These are phyloP conservation scores for Tetranychus cinnabarinus DNA, from an alignment of 1,140 invertebrate genomes.

Conservation along the genomic window DNA sequence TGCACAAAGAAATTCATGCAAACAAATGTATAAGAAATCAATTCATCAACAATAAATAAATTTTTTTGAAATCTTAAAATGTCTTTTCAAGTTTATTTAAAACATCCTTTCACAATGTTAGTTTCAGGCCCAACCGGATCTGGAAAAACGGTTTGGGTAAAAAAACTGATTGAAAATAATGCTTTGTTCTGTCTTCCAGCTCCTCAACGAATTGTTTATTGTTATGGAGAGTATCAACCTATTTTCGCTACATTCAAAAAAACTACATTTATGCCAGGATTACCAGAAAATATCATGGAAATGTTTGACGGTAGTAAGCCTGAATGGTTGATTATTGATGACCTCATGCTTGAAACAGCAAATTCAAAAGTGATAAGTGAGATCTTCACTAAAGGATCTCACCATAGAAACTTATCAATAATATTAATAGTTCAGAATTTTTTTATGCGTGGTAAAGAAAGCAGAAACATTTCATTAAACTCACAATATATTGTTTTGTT, in stretches of 20 bases:
- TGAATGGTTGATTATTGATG: slow-evolving; percentile 17
- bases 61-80: background rate
- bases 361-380: slow-evolving; percentile 17
- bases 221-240: background rate
- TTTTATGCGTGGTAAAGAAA: slow-evolving; percentile 20
- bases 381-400: slow-evolving; percentile 21
- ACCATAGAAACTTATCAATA: slow-evolving; percentile 21
- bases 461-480: slow-evolving; percentile 14
- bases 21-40: too few relatives aligned
- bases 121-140: background rate
- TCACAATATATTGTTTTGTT: too few relatives aligned
- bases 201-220: background rate
- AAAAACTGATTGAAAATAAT: too few relatives aligned
- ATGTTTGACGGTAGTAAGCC: background rate
- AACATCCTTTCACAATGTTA: background rate
- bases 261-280: too few relatives aligned
- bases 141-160: background rate
- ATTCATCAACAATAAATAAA: too few relatives aligned
- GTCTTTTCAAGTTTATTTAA: too few relatives aligned
- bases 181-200: background rate
- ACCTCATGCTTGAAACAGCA: slow-evolving; percentile 19
- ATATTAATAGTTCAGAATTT: slow-evolving; percentile 22
- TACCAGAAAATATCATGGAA: too few relatives aligned
- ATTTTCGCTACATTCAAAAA: too few relatives aligned
- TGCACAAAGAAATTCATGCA: background rate